Base-by-base conservation (phyloP, 2,888 invertebrate genomes). In the Bibio marci region DNA sequence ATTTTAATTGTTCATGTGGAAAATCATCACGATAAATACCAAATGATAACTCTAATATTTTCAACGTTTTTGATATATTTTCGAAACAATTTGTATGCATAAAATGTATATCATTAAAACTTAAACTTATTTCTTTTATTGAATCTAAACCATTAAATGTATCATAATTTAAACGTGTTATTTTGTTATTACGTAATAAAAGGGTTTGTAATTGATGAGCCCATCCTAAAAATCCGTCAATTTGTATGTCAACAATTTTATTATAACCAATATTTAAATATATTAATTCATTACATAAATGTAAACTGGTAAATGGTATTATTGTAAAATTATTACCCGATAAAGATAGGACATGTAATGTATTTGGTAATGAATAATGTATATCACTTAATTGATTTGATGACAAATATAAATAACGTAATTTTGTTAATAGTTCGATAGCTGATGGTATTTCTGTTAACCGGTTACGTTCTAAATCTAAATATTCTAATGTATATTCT, bases 221-320 rank as follows among this genome's bases (percentile, higher is more conserved):
- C 85, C 87, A 88, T 44, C 72, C 71, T 11, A 65, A 61, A 54
- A 90, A 85, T 56, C 86, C 81, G 46, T 76, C 76, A 43, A 78
- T 73, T 47, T 73, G 71, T 49, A 86, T 73, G 55, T 80, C 76
- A 46, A 73, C 69, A 52, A 90, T 85, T 55, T 76, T 76, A 59
- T 90, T 88, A 62, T 87, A 88, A 44, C 85, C 88, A 52, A 88
- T 71, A 62, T 88, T 88, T 47, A 88, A 71, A 62, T 88, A 86
- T n/a, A 82, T 70, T 40, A 88, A 66, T 51, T 76, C 73, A 38
- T 76, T 73, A 52, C 85, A 81, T 50, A 73, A 73, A 49, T 69
- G 69, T 43, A 88, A 65, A 4, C 79, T 71, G 27, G 69, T 65
- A 2, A 71, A 65, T 10, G 88, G 87, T 44, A 87, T 71, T 47